Base-by-base conservation (phyloP, 2,888 invertebrate genomes). In the Volucella bombylans region DNA sequence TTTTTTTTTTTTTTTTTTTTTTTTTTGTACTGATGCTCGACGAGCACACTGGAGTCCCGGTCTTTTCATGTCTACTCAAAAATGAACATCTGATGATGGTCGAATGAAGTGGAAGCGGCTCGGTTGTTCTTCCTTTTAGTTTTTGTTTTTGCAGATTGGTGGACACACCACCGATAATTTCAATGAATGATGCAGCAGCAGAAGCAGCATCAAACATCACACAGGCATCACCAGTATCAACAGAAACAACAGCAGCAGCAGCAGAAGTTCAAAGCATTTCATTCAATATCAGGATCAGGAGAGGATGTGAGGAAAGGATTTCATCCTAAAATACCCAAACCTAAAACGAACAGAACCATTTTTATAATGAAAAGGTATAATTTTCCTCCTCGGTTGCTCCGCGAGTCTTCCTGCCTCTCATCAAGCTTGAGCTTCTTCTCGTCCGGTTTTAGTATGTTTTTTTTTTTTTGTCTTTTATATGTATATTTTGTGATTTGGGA, bases 191-290 rank as follows among this genome's bases (percentile, higher is more conserved):
- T 81, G 81, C 57, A 55, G 85, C 76, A 76, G 43, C 52, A 79
- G 54, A 47, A 67, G 45, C 39, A 68, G 10, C 61, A 55, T 12
- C 55, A 59, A n/a, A n/a, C 55, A 12, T 9, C 55, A 52, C 39
- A 14, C 39, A 59, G 18, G 18, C 18, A 23, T 23, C 18, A 23
- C 18, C 18, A 23, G n/a, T 38, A 15, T 47, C 18, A 62, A 41
- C 47, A 49, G 62, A 12, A 61, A 61, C 45, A 61, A 62, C 68
- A 61, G 71, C 57, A 72, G 12, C 38, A 71, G 64, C 73, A 79
- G 49, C 81, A 77, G 85, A 76, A 85, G 85, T 85, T 85, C 72
- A 85, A 85, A 85, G 80, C 85, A 81, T 85, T 85, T 85, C 81
- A 85, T 85, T 85, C 76, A 85, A 81, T 64, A 41, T 80, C 61